A percentile compares a stretch with the other conserved stretches of the same genome.
Conservation (phyloP, 92 coral and sea anemone genomes). For the Umimayanthus kanabou region DNA sequence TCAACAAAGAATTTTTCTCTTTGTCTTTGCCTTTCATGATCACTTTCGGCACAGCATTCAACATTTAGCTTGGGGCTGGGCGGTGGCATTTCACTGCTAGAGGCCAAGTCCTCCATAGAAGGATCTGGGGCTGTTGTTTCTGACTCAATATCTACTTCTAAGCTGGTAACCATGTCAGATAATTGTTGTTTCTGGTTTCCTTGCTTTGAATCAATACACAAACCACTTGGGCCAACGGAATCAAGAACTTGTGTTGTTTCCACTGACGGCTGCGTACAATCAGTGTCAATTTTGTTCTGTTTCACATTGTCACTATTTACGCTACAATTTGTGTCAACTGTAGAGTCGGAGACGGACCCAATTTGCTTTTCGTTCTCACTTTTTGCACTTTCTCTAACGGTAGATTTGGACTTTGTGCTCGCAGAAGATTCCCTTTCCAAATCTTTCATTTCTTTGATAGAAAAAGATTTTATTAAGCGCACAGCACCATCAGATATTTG, state of each 20-base stretch:
- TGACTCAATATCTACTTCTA: background rate
- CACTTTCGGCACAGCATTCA: background rate
- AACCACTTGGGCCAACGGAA: background rate
- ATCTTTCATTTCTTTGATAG: background rate
- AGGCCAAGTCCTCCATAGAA: too few relatives aligned
- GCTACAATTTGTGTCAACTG: background rate
- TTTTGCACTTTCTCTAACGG: background rate
- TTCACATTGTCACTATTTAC: background rate
- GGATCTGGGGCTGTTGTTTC: background rate
- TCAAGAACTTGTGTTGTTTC: background rate
- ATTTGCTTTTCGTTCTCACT: background rate
- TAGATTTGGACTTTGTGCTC: background rate
- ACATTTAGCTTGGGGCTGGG: too few relatives aligned
- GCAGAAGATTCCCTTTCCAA: background rate
- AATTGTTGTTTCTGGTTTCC: background rate
- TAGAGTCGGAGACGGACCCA: background rate
- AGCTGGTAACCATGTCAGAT: background rate
- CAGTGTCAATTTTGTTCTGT: background rate
- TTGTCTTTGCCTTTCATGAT: background rate
- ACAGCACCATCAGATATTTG: constrained; percentile 23
- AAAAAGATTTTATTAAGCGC: background rate
- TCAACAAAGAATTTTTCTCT: background rate
- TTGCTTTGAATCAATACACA: background rate
- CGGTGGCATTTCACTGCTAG: background rate
- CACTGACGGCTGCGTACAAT: background rate